These are phyloP conservation scores for Heterohyrax brucei DNA, from an alignment of 2,797 vertebrate species.

Conservation along the genomic window DNA sequence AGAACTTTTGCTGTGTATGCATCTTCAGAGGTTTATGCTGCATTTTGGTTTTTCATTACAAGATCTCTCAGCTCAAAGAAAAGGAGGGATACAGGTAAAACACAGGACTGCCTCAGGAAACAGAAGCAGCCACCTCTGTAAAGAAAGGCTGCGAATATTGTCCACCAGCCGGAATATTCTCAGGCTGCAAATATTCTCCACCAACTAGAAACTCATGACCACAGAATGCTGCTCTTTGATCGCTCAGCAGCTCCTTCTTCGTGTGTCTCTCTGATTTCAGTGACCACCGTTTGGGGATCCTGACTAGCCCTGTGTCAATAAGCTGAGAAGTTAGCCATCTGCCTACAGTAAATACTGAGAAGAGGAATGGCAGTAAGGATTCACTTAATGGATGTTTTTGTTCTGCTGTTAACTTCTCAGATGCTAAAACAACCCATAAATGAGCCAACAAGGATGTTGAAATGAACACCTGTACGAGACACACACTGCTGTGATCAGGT, in stretches of 20 bases:
- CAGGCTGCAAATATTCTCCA: neutral
- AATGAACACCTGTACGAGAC: neutral
- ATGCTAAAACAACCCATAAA: neutral
- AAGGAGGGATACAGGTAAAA: slow-evolving; percentile 25
- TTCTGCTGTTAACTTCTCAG: neutral
- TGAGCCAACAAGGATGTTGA: neutral
- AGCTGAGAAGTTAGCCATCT: slow-evolving; percentile 5
- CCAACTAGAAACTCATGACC: neutral
- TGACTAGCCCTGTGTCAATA: neutral
- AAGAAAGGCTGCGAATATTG: neutral
- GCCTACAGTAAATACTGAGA: neutral
- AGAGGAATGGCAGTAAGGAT: neutral
- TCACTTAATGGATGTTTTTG: neutral
- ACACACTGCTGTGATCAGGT: accelerated
- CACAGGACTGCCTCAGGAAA: neutral
- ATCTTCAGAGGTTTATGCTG: neutral
- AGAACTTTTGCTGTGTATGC: neutral
- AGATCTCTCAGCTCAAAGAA: slow-evolving; percentile 34
- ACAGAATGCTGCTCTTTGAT: neutral
- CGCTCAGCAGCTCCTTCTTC: neutral
- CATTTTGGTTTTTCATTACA: slow-evolving; percentile 2
- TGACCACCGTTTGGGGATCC: neutral
- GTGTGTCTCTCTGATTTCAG: neutral
- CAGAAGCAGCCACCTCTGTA: neutral
- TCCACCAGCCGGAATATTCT: neutral